These are phyloP conservation scores for pig (Sus scrofa) DNA, from an alignment of 2,113 vertebrate species.

Conservation along the genomic window DNA sequence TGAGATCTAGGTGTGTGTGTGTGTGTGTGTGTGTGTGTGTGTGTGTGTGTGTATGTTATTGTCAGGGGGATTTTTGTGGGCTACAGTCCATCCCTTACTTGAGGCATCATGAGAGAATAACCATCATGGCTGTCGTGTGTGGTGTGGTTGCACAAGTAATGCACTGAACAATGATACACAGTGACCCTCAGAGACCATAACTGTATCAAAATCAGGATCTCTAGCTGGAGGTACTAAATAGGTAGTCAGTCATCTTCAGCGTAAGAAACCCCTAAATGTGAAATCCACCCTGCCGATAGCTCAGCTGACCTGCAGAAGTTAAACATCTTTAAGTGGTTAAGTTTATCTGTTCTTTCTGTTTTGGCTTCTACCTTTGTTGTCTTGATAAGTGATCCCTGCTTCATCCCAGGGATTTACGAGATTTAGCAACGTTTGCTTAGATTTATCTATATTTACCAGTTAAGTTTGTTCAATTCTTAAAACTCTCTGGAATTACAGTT, in stretches of 20 bases:
- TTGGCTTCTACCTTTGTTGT: background rate
- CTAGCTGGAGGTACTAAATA: background rate
- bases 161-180: background rate
- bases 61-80: background rate
- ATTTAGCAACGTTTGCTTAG: background rate
- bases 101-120: background rate
- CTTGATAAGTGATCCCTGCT: background rate
- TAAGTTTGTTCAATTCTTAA: slow-evolving; percentile 32
- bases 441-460: background rate
- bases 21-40: background rate
- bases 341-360: background rate
- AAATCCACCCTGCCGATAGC: slow-evolving; percentile 5
- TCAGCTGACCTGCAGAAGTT: background rate
- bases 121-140: background rate
- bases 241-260: background rate
- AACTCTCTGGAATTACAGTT: slow-evolving; percentile 11
- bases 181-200: background rate
- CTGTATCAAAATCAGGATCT: background rate
- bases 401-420: background rate
- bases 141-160: background rate
- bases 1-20: background rate
- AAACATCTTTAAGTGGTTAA: background rate
- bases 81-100: background rate
- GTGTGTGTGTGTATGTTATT: background rate
- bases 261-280: background rate